phyloP scores from a whole-genome alignment of 2,113 vertebrate species.

The Clarias macrocephalus region DNA sequence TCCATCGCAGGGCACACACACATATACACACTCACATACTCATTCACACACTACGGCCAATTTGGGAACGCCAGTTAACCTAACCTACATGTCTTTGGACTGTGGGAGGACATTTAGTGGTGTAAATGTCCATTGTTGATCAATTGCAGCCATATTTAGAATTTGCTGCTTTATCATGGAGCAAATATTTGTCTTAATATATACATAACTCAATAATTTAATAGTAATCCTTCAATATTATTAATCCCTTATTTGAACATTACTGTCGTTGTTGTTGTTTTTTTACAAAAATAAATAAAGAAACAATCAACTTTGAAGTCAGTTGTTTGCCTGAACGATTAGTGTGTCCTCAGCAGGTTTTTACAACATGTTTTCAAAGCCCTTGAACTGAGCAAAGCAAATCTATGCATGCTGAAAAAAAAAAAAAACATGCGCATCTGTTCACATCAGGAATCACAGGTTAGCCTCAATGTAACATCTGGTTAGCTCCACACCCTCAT shows the following conservation, averaged over 20 bases:
- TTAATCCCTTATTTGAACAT: not conserved
- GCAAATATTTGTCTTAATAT: not conserved
- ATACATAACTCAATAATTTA: not conserved
- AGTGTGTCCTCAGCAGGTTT: not conserved
- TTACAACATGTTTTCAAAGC: not conserved
- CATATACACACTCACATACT: no score
- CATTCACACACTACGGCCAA: no score
- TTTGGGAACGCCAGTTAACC: no score
- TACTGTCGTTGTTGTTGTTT: not conserved
- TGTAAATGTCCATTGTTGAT: not conserved
- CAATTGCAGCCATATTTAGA: not conserved
- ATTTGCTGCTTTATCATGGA: not conserved
- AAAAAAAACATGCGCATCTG: not conserved
- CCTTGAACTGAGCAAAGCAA: not conserved
- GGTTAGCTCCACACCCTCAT: conserved; percentile 34
- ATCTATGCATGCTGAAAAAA: not conserved
- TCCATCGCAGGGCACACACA: no score
- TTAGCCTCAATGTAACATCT: conserved; percentile 13
- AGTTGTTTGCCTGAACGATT: not conserved
- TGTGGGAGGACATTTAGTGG: not conserved
- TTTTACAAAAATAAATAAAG: not conserved
- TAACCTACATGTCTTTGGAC: no score
- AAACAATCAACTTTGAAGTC: no score
- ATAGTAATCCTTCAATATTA: not conserved
- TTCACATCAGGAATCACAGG: conserved; percentile 5